Evolutionary conservation across 2,797 vertebrate species (phyloP).

Genomic region (Onychomys arenicola): DNA sequence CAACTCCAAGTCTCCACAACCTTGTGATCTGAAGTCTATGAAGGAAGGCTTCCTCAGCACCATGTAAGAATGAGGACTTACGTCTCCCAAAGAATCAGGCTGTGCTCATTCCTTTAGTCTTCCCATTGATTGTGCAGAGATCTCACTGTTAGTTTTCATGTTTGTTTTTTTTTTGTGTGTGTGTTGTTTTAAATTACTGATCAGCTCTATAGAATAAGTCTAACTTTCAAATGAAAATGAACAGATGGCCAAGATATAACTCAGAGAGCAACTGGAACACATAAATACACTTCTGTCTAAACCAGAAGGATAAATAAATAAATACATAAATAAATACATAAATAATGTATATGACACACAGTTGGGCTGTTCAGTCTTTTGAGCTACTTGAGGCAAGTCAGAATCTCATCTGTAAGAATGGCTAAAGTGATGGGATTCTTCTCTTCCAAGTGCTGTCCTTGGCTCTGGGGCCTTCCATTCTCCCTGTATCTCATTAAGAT

Average conservation of each 20-base stretch:
- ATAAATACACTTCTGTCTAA: background rate
- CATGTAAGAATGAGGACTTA: background rate
- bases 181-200: constrained; percentile 60
- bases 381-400: constrained; percentile 25
- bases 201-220: background rate
- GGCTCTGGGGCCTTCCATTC: background rate
- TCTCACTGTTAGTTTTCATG: constrained; percentile 51
- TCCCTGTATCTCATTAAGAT: background rate
- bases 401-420: constrained; percentile 3
- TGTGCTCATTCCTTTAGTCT: constrained; percentile 25
- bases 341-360: background rate
- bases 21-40: background rate
- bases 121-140: constrained; percentile 27
- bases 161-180: background rate
- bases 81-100: background rate
- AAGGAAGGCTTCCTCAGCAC: background rate
- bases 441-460: constrained; percentile 10
- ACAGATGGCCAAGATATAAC: background rate
- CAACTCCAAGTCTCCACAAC: background rate
- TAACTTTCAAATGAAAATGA: constrained; percentile 13
- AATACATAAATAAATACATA: background rate
- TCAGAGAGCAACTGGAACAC: constrained; percentile 4
- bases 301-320: background rate
- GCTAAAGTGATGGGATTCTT: background rate
- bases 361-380: constrained; percentile 31